These are phyloP conservation scores for Nothura maculosa DNA, from an alignment of 2,797 vertebrate genomes.

Conservation along the genomic window DNA sequence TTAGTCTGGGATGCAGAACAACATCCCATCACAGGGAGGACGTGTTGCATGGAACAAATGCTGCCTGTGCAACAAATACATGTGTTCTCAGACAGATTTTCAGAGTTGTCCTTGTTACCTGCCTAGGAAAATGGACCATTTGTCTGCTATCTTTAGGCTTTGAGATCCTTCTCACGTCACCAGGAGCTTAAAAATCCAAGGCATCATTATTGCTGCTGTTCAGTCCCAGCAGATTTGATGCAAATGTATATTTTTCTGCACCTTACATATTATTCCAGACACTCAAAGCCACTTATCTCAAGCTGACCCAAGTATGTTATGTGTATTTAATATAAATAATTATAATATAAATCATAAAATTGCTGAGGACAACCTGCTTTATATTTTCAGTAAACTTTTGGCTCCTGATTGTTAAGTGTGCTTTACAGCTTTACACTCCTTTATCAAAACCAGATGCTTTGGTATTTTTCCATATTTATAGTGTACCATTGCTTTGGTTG, in stretches of 20 bases:
- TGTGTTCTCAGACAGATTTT: neutral
- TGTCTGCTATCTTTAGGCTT: constrained; percentile 2
- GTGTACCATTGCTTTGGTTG: neutral
- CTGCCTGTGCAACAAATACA: neutral
- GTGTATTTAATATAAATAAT: constrained; percentile 5
- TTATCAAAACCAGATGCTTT: constrained; percentile 62
- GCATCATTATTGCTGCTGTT: constrained; percentile 18
- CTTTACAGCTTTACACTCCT: constrained; percentile 51
- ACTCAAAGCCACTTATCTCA: constrained; percentile 19
- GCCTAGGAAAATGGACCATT: constrained; percentile 1
- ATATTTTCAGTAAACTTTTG: constrained; percentile 56
- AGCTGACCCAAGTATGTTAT: constrained; percentile 33
- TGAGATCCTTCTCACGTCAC: constrained; percentile 18
- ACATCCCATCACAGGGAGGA: neutral
- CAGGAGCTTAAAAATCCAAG: constrained; percentile 37
- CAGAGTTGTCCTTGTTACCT: neutral
- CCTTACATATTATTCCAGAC: constrained; percentile 10
- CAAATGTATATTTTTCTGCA: constrained; percentile 21
- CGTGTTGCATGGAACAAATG: neutral
- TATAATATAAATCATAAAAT: constrained; percentile 41
- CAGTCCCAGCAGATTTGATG: constrained; percentile 17
- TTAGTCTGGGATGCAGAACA: neutral
- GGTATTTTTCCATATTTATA: constrained; percentile 40
- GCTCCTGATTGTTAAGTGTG: constrained; percentile 38
- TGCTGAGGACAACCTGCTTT: constrained; percentile 49